Evolutionary conservation across 1,140 invertebrate species (phyloP), one percentile per base, ranked within the genome.

Genomic region (Meloidogyne chitwoodi): DNA sequence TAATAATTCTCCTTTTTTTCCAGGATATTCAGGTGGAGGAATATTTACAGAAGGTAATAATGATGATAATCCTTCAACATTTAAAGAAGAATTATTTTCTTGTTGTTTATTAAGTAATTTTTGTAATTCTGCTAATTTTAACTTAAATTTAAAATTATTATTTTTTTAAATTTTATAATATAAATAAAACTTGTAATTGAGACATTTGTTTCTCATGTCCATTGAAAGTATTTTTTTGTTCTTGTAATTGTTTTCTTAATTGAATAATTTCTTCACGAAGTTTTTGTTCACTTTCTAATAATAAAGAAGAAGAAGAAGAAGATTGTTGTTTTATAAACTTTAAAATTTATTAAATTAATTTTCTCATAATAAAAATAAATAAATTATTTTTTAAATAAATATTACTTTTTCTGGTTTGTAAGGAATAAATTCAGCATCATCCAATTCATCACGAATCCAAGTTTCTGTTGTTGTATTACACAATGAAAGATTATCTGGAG

Each of bases 201-300:
- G 48, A 44, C 80, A 81, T 79, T 73, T 81, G 80, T n/a, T 34
- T 65, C 29, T 81, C 38, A 56, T 81, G 80, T 8, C 77, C 81
- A 22, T 72, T 62, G 63, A 81, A 81, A 27, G 80, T 76, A 56
- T 34, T 79, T 14, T 74, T 83, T 34, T 81, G 80, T 61, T 81
- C 77, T 66, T 71, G 68, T 19, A 81, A 56, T 65, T 81, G 75
- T 48, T 63, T 65, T n/a, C 72, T 74, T n/a, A 81, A 62, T 34
- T 62, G 26, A 24, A 75, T 81, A 64, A 81, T 81, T 74, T 81
- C 80, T 10, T 61, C 38, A 29, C 68, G 64, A 62, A 81, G 65
- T 69, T 76, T 68, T 70, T 77, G 74, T 75, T 79, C 79, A 64
- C 16, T 48, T 44, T 69, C 29, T 22, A 67, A 26, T 41, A 68